These are phyloP conservation scores for Cladopsammia gracilis DNA, from an alignment of 64 coral and sea anemone species.

Conservation along the genomic window DNA sequence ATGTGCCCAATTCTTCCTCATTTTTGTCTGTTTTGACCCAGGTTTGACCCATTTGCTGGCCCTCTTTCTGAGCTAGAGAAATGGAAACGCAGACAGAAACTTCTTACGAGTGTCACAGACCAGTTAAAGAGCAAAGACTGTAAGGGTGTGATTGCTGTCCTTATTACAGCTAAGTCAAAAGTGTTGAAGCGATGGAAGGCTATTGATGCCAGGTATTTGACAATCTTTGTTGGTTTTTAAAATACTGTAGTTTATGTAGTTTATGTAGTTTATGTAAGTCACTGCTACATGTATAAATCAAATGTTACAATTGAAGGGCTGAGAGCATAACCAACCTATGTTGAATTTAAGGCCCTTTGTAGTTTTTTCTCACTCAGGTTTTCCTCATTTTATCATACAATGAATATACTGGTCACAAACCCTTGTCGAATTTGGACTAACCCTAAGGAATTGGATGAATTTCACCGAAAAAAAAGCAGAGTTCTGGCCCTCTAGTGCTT, in stretches of 20 bases:
- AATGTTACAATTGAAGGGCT: too few relatives aligned
- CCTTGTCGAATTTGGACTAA: too few relatives aligned
- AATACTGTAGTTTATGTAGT: background rate
- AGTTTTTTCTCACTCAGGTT: too few relatives aligned
- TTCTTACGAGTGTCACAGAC: constrained; percentile 88
- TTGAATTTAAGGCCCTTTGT: too few relatives aligned
- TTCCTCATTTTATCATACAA: too few relatives aligned
- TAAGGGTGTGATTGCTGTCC: constrained; percentile 90
- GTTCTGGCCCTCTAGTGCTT: too few relatives aligned
- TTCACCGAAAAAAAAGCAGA: too few relatives aligned
- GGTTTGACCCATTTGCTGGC: constrained; percentile 82
- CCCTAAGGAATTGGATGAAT: too few relatives aligned
- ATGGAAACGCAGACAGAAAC: constrained; percentile 93
- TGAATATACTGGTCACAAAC: too few relatives aligned
- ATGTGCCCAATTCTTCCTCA: background rate
- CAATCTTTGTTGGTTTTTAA: background rate
- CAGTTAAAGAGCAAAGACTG: constrained; percentile 96
- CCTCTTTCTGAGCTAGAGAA: constrained; percentile 88
- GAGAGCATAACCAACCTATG: too few relatives aligned
- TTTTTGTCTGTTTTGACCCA: background rate
- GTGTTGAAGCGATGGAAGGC: constrained; percentile 93
- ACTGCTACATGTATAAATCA: too few relatives aligned
- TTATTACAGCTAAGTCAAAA: constrained; percentile 98
- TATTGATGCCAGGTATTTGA: constrained; percentile 86
- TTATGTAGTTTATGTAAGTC: background rate